phyloP scores from a whole-genome alignment of 2,797 vertebrate genomes.

The Channallabes apus region DNA sequence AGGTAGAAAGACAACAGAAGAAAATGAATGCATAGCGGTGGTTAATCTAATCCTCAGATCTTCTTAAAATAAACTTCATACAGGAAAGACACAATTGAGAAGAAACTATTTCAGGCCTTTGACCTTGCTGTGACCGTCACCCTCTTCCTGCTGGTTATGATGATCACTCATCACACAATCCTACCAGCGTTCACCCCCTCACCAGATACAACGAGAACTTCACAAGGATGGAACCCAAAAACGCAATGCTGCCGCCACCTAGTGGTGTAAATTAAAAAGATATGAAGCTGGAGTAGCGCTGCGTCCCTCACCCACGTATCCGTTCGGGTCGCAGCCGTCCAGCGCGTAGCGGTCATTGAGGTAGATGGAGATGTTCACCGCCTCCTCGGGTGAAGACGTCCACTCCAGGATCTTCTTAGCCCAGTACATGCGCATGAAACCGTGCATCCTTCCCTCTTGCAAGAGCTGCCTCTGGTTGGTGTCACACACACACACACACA shows the following conservation, averaged over 20 bases:
- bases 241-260: background rate
- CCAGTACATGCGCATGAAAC: slow-evolving; percentile 92
- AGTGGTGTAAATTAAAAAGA: background rate
- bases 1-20: background rate
- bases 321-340: slow-evolving; percentile 87
- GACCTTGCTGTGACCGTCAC: background rate
- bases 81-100: background rate
- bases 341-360: slow-evolving; percentile 85
- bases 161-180: background rate
- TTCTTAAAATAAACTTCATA: background rate
- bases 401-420: slow-evolving; percentile 95
- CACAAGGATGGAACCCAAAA: no score
- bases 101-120: background rate
- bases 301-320: slow-evolving; percentile 79
- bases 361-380: slow-evolving; percentile 81
- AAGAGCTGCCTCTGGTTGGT: slow-evolving; percentile 73
- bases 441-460: slow-evolving; percentile 87
- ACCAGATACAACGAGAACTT: no score
- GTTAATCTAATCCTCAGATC: background rate
- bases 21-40: no score
- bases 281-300: background rate
- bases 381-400: slow-evolving; percentile 84
- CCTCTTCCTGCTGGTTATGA: background rate
- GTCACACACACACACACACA: slow-evolving; percentile 13
- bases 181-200: no score